Evolutionary conservation across 2,797 vertebrate species (phyloP), one percentile per base, ranked within the genome.

Genomic region (Miopithecus talapoin): DNA sequence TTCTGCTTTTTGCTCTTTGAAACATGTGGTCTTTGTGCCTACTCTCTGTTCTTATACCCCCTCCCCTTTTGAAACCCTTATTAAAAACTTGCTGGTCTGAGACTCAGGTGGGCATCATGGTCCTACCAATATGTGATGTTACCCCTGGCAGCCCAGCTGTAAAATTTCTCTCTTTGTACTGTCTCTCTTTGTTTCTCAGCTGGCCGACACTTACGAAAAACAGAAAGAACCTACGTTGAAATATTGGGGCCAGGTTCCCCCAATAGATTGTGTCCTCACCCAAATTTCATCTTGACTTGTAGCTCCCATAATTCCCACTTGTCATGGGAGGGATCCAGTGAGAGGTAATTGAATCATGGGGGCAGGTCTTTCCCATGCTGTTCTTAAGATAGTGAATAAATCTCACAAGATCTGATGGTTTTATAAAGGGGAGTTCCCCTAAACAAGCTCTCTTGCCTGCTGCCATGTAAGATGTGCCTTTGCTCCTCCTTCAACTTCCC

Each of bases 181-280:
- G 4, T 50, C 14, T 50, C 14, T 17, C 48, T 50, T 50, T 50
- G 0, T 50, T 50, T 50, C 14, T 50, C 14, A 50, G 48, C 48
- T 0, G 0, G 48, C 48, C 0, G 4, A 5, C 48, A 50, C 48
- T 50, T 50, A 50, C 1, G 48, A 5, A 50, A 50, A 50, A 50
- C 48, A 50, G 48, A 50, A 50, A 17, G 14, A 16, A 50, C 48
- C 14, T 17, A 50, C 0, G 4, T 17, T 16, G 1, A 50, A 50
- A 50, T 50, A 17, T 17, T 50, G 14, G 48, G 48, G 48, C 14
- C 48, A 17, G 48, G 14, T 16, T 50, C 48, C 48, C 48, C 48
- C 48, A 50, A 1, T 50, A 50, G 14, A 50, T 50, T 50, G 61
- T 68, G 61, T 68, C 61, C 61, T 33, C 61, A 68, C 33, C 33